Base-by-base conservation (phyloP, 2,113 vertebrate genomes). In the Galbula dea region DNA sequence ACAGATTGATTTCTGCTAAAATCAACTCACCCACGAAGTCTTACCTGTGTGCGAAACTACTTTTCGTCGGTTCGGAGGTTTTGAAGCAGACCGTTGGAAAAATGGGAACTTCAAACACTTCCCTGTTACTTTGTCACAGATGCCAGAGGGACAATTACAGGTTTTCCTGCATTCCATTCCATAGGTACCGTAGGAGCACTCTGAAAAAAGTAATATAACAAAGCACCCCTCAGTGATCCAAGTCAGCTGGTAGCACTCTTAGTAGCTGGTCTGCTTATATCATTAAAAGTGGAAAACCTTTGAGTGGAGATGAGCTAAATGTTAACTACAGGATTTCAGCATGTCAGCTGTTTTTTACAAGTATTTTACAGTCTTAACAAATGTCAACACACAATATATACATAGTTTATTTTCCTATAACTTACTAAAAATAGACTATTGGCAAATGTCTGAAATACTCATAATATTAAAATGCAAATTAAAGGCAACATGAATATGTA, bases 81-180 rank as follows among this genome's bases (percentile, higher is more conserved):
- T 98, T 68, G 96, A 86, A 80, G 93, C 94, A 54, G 98, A 97
- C 82, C 98, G 97, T 26, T 99, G 97, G 83, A 99, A 98, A 97
- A 99, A 99, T 1, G 98, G 98, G 69, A 99, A 98, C 78, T 97
- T 98, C 92, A 99, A 89, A 90, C 99, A 99, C 62, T 98, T 98
- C 17, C 99, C 99, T 0, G 98, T 99, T 95, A 98, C 98, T 91
- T 98, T 98, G 97, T 99, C 98, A 96, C 99, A 99, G 57, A 99
- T 98, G 91, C 98, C 98, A 10, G 97, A 98, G n/a, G 98, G 98
- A 93, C 99, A 99, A 88, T 94, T 98, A 97, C 99, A 99, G 4
- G 95, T 98, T 96, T 98, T 98, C 78, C 98, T 98, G 96, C 99
- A 99, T 83, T 99, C 99, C 57, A 98, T 89, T 62, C 99, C 99